Base-by-base conservation (phyloP, 2,797 vertebrate genomes). In the Notolepis coatsorum region DNA sequence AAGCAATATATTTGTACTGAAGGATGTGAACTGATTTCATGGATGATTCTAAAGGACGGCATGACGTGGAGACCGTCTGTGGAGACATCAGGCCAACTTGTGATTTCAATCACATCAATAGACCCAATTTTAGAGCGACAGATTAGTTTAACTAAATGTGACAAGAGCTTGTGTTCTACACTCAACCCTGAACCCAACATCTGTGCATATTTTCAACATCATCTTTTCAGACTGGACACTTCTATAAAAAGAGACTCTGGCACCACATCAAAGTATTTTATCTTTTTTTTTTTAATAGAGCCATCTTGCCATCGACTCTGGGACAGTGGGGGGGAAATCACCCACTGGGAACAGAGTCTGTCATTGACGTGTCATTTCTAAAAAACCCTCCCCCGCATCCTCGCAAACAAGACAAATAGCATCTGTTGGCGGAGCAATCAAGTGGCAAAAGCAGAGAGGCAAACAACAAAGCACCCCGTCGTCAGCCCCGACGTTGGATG, bases 361-460 rank as follows among this genome's bases (percentile, higher is more conserved):
- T 57, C 74, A 68, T 13, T 50, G 59, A 65, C 42, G 12, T 49
- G 61, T 56, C 57, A 65, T 43, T 43, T 63, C 20, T 49, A 41
- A 51, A 64, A 52, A n/a, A n/a, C n/a, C 68, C 63, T 37, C 76
- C 72, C 65, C 52, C 48, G 7, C 61, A 48, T 79, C 75, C 75
- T 71, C 41, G 21, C 39, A 21, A 9, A 62, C 31, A 17, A 63
- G 57, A 75, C 55, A 38, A 76, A 73, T 41, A n/a, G 68, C 60
- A 13, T 65, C 68, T 73, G 68, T 68, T 69, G 48, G 70, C 68
- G 3, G 49, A 28, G 64, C 53, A 12, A 27, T 56, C 45, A 49
- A 61, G 31, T 46, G 45, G 21, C 54, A 45, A 47, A n/a, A 27
- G 38, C 18, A 8, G 48, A 38, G 41, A 65, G 17, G 23, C 54